Evolutionary conservation across 2,888 invertebrate species (phyloP).

Genomic region (Agrilus cyanescens): DNA sequence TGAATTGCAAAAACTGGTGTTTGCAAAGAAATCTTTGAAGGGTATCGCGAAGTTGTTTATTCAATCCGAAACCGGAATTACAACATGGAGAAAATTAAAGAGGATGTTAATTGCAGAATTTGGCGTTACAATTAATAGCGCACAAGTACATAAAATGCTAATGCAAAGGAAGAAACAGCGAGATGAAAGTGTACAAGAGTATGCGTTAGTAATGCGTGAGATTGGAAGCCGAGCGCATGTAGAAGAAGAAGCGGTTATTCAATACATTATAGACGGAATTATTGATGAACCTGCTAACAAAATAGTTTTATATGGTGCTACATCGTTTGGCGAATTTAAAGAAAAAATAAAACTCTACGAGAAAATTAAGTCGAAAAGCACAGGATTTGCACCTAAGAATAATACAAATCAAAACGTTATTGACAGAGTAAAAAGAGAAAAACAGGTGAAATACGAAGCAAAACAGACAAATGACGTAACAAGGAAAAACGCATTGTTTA

Average conservation of each 20-base stretch:
- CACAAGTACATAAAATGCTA: not conserved
- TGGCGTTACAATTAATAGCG: conserved; percentile 1
- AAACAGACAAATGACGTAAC: no score
- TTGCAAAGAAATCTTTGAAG: conserved; percentile 10
- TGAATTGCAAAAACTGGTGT: conserved; percentile 11
- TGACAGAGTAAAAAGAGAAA: no score
- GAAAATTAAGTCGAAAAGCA: no score
- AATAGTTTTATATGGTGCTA: conserved; percentile 1
- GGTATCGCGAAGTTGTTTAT: conserved; percentile 11
- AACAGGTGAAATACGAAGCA: no score
- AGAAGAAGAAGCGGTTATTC: not conserved
- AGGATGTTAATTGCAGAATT: conserved; percentile 4
- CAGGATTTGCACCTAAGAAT: no score
- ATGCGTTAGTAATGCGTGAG: no score
- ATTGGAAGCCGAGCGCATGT: no score
- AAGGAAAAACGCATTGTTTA: no score
- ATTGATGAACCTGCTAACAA: not conserved
- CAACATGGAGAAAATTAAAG: conserved; percentile 5
- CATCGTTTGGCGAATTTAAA: no score
- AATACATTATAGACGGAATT: not conserved
- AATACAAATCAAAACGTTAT: no score
- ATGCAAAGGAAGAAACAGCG: not conserved
- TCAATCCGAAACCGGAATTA: conserved; percentile 10
- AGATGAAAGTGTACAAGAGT: not conserved
- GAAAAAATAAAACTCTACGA: no score